These are phyloP conservation scores for Lacerta viridis DNA, from an alignment of 2,797 vertebrate genomes.

Conservation along the genomic window DNA sequence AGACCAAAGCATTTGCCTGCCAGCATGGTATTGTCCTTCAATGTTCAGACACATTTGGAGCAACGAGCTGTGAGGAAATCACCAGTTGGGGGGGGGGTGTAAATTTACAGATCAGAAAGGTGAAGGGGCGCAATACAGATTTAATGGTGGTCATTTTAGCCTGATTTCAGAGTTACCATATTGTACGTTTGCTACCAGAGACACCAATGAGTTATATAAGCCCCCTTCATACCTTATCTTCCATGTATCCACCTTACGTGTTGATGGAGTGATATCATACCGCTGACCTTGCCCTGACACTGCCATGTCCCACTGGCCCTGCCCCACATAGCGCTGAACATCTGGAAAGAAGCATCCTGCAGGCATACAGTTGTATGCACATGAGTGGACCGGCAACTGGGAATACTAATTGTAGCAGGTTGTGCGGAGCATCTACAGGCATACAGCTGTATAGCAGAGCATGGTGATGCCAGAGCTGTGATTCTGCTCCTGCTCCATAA, in stretches of 20 bases:
- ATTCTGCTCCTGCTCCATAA: too few species aligned
- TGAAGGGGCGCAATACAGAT: not conserved
- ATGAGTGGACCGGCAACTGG: too few species aligned
- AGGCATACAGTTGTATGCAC: too few species aligned
- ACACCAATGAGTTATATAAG: not conserved
- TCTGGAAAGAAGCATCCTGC: not conserved
- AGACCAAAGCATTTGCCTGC: conserved; percentile 6
- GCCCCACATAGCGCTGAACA: not conserved
- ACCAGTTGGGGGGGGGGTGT: not conserved
- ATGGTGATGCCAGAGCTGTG: too few species aligned
- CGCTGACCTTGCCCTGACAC: too few species aligned
- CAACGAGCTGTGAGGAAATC: not conserved
- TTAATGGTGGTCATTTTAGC: not conserved
- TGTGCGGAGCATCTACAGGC: too few species aligned
- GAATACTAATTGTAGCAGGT: too few species aligned
- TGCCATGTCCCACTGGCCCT: too few species aligned
- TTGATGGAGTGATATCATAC: too few species aligned
- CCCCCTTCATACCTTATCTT: not conserved
- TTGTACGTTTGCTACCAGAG: not conserved
- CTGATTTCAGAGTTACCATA: not conserved
- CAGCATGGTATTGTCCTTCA: conserved; percentile 11
- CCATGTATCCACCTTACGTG: too few species aligned
- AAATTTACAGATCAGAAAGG: not conserved
- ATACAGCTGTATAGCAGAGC: too few species aligned
- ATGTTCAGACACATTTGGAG: not conserved